phyloP scores from a whole-genome alignment of 1,140 invertebrate genomes.

The Atta colombica region DNA sequence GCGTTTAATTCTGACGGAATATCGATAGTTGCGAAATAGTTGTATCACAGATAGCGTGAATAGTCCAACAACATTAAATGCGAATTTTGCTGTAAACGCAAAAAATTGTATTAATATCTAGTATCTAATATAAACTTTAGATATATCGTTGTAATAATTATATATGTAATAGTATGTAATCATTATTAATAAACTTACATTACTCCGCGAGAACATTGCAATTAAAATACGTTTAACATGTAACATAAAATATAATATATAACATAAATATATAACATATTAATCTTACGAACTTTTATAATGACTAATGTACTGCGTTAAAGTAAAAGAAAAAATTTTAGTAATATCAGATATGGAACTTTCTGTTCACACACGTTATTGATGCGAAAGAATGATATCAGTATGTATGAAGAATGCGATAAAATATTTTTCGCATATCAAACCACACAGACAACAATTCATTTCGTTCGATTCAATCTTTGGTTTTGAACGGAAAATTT shows the following conservation, averaged over 20 bases:
- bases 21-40: conserved; percentile 32
- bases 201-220: conserved; percentile 7
- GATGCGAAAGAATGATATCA: conserved; percentile 20
- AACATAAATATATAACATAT: conserved; percentile 43
- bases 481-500: background rate
- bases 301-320: conserved; percentile 32
- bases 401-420: background rate
- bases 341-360: conserved; percentile 29
- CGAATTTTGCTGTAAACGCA: conserved; percentile 35
- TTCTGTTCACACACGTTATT: conserved; percentile 3
- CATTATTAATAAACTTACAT: conserved; percentile 35
- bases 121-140: conserved; percentile 41
- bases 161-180: background rate
- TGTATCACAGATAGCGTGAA: conserved; percentile 44
- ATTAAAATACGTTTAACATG: conserved; percentile 38
- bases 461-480: conserved; percentile 8
- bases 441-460: background rate
- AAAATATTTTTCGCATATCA: background rate
- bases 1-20: conserved; percentile 11
- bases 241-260: conserved; percentile 56
- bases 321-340: conserved; percentile 13
- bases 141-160: conserved; percentile 10
- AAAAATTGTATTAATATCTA: conserved; percentile 28
- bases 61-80: conserved; percentile 43
- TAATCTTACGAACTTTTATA: conserved; percentile 34